These are phyloP conservation scores for Diabrotica undecimpunctata DNA, from an alignment of 1,140 invertebrate genomes.

Conservation along the genomic window DNA sequence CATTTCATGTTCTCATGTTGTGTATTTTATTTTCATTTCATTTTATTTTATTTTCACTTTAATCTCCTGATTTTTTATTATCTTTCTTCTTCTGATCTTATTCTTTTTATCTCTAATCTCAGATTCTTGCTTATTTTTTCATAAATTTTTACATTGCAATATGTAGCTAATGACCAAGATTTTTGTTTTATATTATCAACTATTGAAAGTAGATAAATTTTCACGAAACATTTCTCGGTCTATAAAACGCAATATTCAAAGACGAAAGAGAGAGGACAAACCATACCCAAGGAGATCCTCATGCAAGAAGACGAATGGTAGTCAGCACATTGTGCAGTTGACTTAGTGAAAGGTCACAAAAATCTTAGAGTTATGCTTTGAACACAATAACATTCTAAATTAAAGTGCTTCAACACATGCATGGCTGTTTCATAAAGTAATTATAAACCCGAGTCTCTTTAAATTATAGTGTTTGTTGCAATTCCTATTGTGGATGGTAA, in stretches of 20 bases:
- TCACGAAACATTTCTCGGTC: neutral
- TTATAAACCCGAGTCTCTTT: constrained; percentile 16
- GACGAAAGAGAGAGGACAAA: constrained; percentile 28
- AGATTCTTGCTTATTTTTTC: too few relatives aligned
- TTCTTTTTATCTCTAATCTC: too few relatives aligned
- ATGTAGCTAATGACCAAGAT: too few relatives aligned
- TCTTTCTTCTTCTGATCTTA: too few relatives aligned
- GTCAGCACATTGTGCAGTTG: constrained; percentile 18
- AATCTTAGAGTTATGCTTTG: constrained; percentile 24
- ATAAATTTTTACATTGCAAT: too few relatives aligned
- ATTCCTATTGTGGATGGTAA: constrained; percentile 17
- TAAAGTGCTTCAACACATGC: constrained; percentile 26
- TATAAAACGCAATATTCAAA: constrained; percentile 24
- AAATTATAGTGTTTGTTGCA: constrained; percentile 22
- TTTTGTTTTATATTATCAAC: too few relatives aligned
- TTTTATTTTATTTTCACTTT: too few relatives aligned
- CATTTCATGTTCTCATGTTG: too few relatives aligned
- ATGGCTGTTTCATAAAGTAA: constrained; percentile 24
- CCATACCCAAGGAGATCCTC: constrained; percentile 27
- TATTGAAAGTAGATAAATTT: too few relatives aligned
- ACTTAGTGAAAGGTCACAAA: constrained; percentile 24
- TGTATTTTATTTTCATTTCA: too few relatives aligned
- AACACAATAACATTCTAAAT: constrained; percentile 27
- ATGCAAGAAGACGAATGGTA: constrained; percentile 30
- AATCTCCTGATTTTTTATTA: too few relatives aligned